Conservation (phyloP, 2,797 vertebrate genomes). For the Cyclura pinguis region DNA sequence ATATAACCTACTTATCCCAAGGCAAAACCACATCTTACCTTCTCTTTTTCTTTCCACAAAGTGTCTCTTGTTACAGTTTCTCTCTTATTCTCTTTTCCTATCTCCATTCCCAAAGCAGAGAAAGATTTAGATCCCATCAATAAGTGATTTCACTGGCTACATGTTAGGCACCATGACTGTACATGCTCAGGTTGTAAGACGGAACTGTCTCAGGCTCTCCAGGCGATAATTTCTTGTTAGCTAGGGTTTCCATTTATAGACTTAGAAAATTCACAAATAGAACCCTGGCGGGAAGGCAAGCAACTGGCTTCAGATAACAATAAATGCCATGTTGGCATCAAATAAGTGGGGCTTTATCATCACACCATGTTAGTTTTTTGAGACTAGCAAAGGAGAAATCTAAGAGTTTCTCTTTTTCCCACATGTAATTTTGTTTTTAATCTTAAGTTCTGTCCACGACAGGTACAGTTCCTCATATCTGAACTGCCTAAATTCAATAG, state of each 20-base stretch:
- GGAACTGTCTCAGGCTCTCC: slow-evolving; percentile 81
- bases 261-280: slow-evolving; percentile 90
- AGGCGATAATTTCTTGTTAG: slow-evolving; percentile 83
- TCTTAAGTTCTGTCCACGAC: background rate
- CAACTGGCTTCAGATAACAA: slow-evolving; percentile 83
- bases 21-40: slow-evolving; percentile 83
- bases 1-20: slow-evolving; percentile 27
- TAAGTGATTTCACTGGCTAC: slow-evolving; percentile 72
- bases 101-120: slow-evolving; percentile 76
- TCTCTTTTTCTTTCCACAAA: slow-evolving; percentile 73
- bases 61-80: slow-evolving; percentile 73
- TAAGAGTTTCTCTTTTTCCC: background rate
- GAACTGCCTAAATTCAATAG: background rate
- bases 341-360: slow-evolving; percentile 65
- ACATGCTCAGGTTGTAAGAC: slow-evolving; percentile 76
- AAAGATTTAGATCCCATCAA: slow-evolving; percentile 56
- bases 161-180: slow-evolving; percentile 71
- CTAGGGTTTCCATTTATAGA: slow-evolving; percentile 95
- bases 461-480: background rate
- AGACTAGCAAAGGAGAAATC: background rate
- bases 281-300: slow-evolving; percentile 82
- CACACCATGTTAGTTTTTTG: slow-evolving; percentile 35
- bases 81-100: slow-evolving; percentile 69
- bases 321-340: slow-evolving; percentile 74
- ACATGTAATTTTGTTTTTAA: background rate